phyloP scores from a whole-genome alignment of 2,888 invertebrate genomes.

The Cerceris ruficornis region DNA sequence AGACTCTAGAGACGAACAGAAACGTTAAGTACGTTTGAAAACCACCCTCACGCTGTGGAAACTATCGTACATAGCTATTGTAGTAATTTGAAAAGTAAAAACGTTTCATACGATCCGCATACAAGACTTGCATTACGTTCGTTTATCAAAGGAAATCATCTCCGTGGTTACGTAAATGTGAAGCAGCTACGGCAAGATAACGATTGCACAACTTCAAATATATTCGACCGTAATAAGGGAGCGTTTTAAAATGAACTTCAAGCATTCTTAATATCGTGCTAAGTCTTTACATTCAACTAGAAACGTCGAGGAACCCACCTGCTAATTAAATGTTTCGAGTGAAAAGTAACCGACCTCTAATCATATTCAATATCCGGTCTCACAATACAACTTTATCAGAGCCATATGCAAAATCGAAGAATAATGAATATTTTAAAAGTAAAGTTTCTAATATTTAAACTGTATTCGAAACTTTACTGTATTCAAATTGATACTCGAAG shows the following conservation, averaged over 20 bases:
- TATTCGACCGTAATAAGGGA: not conserved
- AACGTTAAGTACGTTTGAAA: conserved; percentile 18
- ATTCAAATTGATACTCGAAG: too few species aligned
- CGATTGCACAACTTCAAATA: conserved; percentile 18
- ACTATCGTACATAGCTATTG: not conserved
- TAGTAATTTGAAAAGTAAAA: not conserved
- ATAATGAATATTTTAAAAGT: too few species aligned
- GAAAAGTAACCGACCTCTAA: not conserved
- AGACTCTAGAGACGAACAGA: conserved; percentile 45
- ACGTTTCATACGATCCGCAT: not conserved
- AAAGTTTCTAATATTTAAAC: too few species aligned
- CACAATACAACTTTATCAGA: too few species aligned
- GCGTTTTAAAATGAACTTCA: too few species aligned
- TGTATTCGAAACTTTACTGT: too few species aligned
- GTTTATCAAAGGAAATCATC: conserved; percentile 31
- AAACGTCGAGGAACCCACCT: not conserved
- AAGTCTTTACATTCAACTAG: not conserved
- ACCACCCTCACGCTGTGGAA: conserved; percentile 12
- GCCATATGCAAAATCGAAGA: too few species aligned
- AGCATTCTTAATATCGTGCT: not conserved
- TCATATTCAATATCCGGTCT: not conserved
- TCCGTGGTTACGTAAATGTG: conserved; percentile 20
- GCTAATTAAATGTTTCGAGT: not conserved
- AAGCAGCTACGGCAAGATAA: conserved; percentile 33
- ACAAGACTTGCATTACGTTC: not conserved